Evolutionary conservation across 2,113 vertebrate species (phyloP).

Genomic region (Corythaixoides concolor): DNA sequence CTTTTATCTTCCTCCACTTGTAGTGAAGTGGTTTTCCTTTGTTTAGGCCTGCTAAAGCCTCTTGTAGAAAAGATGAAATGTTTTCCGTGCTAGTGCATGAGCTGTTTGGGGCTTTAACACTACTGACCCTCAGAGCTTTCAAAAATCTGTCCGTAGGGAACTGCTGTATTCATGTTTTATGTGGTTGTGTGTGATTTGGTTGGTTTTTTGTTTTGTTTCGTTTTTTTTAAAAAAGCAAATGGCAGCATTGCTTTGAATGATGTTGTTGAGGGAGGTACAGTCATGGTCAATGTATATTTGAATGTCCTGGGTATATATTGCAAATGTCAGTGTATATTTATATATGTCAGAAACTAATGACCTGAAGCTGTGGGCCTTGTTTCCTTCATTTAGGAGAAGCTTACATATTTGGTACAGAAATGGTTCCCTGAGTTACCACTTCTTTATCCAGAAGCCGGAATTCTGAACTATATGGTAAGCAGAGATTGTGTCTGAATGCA

Average conservation of each 20-base stretch:
- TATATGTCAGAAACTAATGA: neutral
- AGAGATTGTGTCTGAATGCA: neutral
- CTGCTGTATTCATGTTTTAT: neutral
- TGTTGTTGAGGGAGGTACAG: neutral
- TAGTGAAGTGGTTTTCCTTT: neutral
- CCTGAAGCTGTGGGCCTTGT: neutral
- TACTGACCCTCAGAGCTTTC: neutral
- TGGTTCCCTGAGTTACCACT: slow-evolving; percentile 81
- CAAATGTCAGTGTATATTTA: neutral
- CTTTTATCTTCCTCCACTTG: neutral
- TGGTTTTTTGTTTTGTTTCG: too few species aligned
- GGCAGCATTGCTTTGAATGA: neutral
- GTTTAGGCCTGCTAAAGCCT: neutral
- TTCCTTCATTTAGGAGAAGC: slow-evolving; percentile 68
- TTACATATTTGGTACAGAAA: slow-evolving; percentile 72
- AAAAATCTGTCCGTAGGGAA: neutral
- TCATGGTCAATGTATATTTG: neutral
- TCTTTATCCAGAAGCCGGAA: slow-evolving; percentile 78
- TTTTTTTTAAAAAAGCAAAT: neutral
- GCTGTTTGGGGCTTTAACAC: neutral
- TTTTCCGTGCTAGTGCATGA: neutral
- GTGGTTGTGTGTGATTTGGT: neutral
- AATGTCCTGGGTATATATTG: neutral
- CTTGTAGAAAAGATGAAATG: neutral
- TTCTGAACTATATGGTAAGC: slow-evolving; percentile 79